phyloP scores from a whole-genome alignment of 2,888 invertebrate genomes.

The Theretra japonica region DNA sequence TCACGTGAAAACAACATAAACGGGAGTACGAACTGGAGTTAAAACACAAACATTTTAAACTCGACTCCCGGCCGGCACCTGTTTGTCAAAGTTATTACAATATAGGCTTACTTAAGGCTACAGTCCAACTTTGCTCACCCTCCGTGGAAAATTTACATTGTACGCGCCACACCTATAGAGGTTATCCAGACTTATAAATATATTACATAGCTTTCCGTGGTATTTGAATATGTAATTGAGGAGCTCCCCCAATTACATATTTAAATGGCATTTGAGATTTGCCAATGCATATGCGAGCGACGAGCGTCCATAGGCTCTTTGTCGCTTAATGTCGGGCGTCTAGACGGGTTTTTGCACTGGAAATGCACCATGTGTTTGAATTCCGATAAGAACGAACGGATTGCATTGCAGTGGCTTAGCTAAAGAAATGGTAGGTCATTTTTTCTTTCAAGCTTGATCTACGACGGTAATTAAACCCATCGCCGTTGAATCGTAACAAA shows the following conservation, averaged over 20 bases:
- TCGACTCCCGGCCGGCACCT: not conserved
- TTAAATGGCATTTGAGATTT: constrained; percentile 44
- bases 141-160: not conserved
- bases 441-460: not conserved
- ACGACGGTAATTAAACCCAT: not conserved
- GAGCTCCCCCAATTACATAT: constrained; percentile 24
- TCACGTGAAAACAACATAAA: not conserved
- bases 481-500: not conserved
- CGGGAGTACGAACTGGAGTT: not conserved
- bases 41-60: not conserved
- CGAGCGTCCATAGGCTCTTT: constrained; percentile 42
- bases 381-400: constrained; percentile 51
- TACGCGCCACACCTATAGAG: not conserved
- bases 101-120: constrained; percentile 30
- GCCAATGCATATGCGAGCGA: constrained; percentile 54
- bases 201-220: not conserved
- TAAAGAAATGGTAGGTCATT: not conserved
- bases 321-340: constrained; percentile 54
- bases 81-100: constrained; percentile 40
- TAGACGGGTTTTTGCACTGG: constrained; percentile 73
- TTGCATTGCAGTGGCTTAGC: constrained; percentile 1
- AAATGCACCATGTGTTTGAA: constrained; percentile 64
- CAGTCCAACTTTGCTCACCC: not conserved
- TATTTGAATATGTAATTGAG: constrained; percentile 3
- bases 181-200: not conserved